A percentile compares a stretch with the other conserved stretches of the same genome.
These are phyloP conservation scores for Phalangium opilio DNA, from an alignment of 2,888 invertebrate genomes.

Conservation along the genomic window DNA sequence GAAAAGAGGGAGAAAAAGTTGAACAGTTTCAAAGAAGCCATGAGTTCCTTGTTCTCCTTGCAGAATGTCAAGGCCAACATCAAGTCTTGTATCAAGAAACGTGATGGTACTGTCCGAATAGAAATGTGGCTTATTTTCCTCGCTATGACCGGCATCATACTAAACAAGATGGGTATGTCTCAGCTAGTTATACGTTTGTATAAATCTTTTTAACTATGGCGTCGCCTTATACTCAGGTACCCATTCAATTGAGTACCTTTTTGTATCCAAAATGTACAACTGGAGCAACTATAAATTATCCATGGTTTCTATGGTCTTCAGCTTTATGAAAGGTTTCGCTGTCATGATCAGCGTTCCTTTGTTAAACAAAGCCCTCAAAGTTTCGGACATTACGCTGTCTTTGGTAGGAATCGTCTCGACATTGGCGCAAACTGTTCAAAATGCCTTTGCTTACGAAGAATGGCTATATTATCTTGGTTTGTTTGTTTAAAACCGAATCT, in stretches of 20 bases:
- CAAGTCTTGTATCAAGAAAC: conserved; percentile 6
- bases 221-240: not conserved
- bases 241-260: not conserved
- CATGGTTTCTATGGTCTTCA: not conserved
- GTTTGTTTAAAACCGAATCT: too few species aligned
- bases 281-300: not conserved
- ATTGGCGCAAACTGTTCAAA: not conserved
- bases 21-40: conserved; percentile 6
- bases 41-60: conserved; percentile 6
- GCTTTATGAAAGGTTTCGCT: not conserved
- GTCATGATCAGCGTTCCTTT: not conserved
- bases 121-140: conserved; percentile 12
- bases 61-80: conserved; percentile 13
- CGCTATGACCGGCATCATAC: conserved; percentile 5
- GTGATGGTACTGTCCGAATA: conserved; percentile 10
- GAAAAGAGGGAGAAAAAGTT: conserved; percentile 8
- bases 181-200: too few species aligned
- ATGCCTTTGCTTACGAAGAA: not conserved
- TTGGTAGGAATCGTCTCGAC: not conserved
- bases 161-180: conserved; percentile 11
- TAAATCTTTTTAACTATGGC: too few species aligned
- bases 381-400: not conserved
- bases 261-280: not conserved
- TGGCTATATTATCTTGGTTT: not conserved
- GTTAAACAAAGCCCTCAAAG: not conserved